Percentiles rank a stretch among this genome's conserved stretches.
Evolutionary conservation across 2,797 vertebrate genomes (phyloP).

Genomic region (Enteromius argenteus): DNA sequence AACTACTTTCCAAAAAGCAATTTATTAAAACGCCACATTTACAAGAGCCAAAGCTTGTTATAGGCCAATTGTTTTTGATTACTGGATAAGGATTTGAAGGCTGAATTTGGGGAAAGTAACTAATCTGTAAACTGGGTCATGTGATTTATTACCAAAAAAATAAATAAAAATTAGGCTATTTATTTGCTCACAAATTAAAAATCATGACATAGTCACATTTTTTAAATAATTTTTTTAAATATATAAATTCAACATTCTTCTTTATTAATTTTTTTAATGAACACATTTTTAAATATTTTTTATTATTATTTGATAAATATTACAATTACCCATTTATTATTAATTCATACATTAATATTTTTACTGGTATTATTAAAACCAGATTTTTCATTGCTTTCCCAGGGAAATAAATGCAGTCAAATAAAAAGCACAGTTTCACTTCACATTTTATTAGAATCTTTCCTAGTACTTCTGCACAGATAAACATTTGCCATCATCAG

Average conservation of each 20-base stretch:
- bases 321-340: neutral
- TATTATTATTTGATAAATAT: neutral
- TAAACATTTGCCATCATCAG: slow-evolving; percentile 63
- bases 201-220: no score
- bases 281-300: neutral
- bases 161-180: no score
- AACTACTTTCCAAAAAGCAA: neutral
- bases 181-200: neutral
- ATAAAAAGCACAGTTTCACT: slow-evolving; percentile 48
- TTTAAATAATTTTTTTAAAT: neutral
- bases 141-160: neutral
- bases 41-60: neutral
- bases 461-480: slow-evolving; percentile 59
- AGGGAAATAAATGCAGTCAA: neutral
- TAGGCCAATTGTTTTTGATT: neutral
- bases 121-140: neutral
- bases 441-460: slow-evolving; percentile 67
- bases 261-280: neutral
- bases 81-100: neutral
- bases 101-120: neutral
- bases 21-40: neutral
- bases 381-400: neutral
- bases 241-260: neutral
- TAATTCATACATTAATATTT: neutral
- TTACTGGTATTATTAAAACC: neutral